Base-by-base conservation (phyloP, 2,113 vertebrate genomes). In the Plecturocebus donacophilus region DNA sequence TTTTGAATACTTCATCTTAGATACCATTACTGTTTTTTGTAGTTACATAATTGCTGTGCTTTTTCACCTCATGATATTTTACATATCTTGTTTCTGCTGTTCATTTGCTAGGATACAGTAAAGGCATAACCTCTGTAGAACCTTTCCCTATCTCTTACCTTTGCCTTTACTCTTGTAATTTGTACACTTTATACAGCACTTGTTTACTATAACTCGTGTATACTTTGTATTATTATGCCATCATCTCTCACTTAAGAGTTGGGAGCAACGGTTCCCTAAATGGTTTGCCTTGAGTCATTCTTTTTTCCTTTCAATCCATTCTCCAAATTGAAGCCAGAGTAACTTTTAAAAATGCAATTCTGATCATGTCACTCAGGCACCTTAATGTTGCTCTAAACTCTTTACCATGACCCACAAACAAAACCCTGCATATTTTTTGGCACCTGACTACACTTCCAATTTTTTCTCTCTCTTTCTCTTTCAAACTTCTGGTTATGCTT, bases 1-100 rank as follows among this genome's bases (percentile, higher is more conserved):
- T 84, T n/a, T 45, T 96, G 61, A 40, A 52, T 58, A 52, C 32
- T 82, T 95, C 38, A 56, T 91, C 96, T 93, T 93, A 71, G 61
- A 88, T 61, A 91, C 12, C 16, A 56, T 87, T 95, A 13, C 27
- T 80, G 0, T 84, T 89, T 92, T 87, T 86, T 54, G n/a, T 95
- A 66, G 61, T 73, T 95, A 66, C 0, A 32, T 8, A 52, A 7
- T 79, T 90, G 23, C 23, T 85, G 23, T 96, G 11, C 7, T 88
- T 76, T 92, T 93, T 86, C 45, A 93, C 54, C 17, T 89, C 85
- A 23, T 11, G 8, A 47, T 71, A 13, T 66, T 96, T 90, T 85
- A 32, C 61, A n/a, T 9, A 6, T 86, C 9, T 8, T 61, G 4
- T 64, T 97, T 92, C 61, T 81, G 92, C 6, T 71, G 27, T 71